Percentiles rank a stretch among this genome's conserved stretches.
Conservation (phyloP, 2,888 invertebrate species). For the Choristoneura rosaceana region DNA sequence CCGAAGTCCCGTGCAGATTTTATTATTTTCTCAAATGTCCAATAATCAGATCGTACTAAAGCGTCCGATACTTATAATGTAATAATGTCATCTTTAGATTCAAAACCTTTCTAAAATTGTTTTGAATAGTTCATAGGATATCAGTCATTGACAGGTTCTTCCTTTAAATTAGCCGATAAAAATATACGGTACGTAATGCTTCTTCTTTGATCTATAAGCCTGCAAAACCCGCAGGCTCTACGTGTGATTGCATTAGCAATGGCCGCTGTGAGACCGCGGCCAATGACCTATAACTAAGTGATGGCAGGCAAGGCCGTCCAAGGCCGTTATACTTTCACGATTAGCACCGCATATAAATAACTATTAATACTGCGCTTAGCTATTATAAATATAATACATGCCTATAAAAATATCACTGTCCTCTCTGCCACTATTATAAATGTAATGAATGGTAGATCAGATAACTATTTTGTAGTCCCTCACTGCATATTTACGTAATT, state of each 20-base stretch:
- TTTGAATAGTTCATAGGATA: too few species aligned
- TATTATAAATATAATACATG: too few species aligned
- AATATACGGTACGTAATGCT: neutral
- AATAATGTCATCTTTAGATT: too few species aligned
- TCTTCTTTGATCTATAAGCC: neutral
- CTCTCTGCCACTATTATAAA: neutral
- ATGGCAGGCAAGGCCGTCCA: conserved; percentile 74
- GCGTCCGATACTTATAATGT: too few species aligned
- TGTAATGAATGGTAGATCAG: neutral
- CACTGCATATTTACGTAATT: too few species aligned
- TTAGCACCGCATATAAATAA: conserved; percentile 48
- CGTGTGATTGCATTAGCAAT: conserved; percentile 35
- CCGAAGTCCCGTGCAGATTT: too few species aligned
- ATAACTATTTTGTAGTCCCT: too few species aligned
- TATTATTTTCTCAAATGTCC: too few species aligned
- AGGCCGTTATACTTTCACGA: conserved; percentile 72
- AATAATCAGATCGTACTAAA: too few species aligned
- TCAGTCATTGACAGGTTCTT: neutral
- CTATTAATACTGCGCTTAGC: conserved; percentile 48
- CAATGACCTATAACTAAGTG: conserved; percentile 56
- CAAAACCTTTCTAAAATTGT: too few species aligned
- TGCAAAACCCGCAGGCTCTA: conserved; percentile 5
- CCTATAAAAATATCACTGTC: neutral
- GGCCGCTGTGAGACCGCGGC: conserved; percentile 43
- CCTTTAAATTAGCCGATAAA: neutral